Conservation (phyloP, 2,888 invertebrate species). For the Carcina quercana region DNA sequence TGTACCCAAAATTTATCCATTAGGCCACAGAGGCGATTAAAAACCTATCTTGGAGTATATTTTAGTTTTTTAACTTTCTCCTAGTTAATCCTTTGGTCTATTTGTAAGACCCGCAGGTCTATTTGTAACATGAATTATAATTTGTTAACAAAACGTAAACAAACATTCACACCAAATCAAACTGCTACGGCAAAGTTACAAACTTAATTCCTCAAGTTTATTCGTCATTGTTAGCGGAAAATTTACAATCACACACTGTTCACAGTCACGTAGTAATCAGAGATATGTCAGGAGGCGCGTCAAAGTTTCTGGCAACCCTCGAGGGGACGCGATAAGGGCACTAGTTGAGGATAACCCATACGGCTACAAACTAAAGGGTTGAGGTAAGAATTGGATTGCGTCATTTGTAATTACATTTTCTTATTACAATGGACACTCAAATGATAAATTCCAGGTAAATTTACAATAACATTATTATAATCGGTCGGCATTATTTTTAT, state of each 20-base stretch:
- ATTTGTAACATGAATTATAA: background rate
- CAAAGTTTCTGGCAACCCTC: constrained; percentile 5
- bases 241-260: constrained; percentile 19
- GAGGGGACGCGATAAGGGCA: too few relatives aligned
- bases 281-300: constrained; percentile 8
- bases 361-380: too few relatives aligned
- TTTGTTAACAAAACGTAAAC: constrained; percentile 4
- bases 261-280: constrained; percentile 17
- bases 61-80: background rate
- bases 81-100: background rate
- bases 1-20: background rate
- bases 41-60: background rate
- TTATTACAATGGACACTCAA: too few relatives aligned
- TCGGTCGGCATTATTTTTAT: too few relatives aligned
- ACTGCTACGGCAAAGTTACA: constrained; percentile 2
- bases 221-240: constrained; percentile 17
- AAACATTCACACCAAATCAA: constrained; percentile 6
- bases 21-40: background rate
- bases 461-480: too few relatives aligned
- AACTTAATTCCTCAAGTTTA: constrained; percentile 21
- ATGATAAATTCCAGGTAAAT: too few relatives aligned
- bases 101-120: too few relatives aligned
- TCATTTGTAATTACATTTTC: too few relatives aligned
- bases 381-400: too few relatives aligned
- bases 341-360: too few relatives aligned